Evolutionary conservation across 2,113 vertebrate genomes (phyloP).

Genomic region (Carettochelys insculpta): DNA sequence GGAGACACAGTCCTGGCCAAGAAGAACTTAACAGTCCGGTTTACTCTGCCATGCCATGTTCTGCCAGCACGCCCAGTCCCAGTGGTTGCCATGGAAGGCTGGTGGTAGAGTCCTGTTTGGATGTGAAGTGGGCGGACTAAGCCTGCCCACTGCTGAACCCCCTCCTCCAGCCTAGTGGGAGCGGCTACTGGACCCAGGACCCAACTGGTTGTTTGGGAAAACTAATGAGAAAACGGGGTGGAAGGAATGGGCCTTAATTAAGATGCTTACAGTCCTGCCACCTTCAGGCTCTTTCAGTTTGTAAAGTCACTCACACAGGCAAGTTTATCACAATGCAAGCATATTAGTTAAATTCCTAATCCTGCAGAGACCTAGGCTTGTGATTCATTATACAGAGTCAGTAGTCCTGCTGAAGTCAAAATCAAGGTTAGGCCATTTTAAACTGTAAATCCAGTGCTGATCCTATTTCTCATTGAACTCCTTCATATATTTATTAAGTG

Average conservation of each 20-base stretch:
- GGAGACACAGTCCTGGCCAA: neutral
- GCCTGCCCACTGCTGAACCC: no score
- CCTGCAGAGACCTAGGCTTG: accelerated
- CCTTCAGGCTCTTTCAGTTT: neutral
- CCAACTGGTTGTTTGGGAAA: no score
- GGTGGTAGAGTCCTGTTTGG: no score
- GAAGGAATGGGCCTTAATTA: neutral
- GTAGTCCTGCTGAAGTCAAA: neutral
- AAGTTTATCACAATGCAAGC: neutral
- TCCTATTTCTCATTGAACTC: neutral
- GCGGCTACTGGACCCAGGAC: no score
- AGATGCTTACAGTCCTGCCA: neutral
- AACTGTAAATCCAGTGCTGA: neutral
- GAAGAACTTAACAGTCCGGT: neutral
- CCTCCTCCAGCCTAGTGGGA: no score
- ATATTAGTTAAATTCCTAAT: neutral
- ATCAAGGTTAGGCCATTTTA: accelerated
- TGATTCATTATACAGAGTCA: neutral
- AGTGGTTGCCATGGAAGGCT: no score
- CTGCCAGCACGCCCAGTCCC: neutral
- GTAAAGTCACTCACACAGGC: neutral
- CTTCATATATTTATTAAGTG: neutral
- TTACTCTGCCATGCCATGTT: neutral
- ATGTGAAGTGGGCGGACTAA: no score
- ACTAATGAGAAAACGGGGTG: no score